These are phyloP conservation scores for Yponomeuta sedellus DNA, from an alignment of 2,888 invertebrate species.

Conservation along the genomic window DNA sequence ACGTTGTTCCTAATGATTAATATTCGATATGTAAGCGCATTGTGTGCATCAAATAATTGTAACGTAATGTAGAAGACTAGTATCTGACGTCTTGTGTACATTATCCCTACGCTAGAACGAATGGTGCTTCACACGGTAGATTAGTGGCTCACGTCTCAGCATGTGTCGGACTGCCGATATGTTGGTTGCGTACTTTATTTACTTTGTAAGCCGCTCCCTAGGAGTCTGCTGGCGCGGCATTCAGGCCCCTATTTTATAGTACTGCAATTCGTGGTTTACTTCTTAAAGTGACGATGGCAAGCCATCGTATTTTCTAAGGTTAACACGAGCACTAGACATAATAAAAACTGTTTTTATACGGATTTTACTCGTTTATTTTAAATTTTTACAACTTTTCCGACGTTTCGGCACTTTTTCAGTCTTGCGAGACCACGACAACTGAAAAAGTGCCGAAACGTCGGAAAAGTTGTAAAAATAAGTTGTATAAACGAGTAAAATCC, in stretches of 20 bases:
- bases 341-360: too few relatives aligned
- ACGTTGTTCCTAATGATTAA: slow-evolving; percentile 72
- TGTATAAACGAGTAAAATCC: too few relatives aligned
- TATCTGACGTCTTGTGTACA: slow-evolving; percentile 64
- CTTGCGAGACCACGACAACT: too few relatives aligned
- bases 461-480: too few relatives aligned
- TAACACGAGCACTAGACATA: too few relatives aligned
- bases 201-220: neutral
- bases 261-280: too few relatives aligned
- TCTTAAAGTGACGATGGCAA: too few relatives aligned
- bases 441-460: too few relatives aligned
- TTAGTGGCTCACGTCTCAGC: slow-evolving; percentile 38
- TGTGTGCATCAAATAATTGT: slow-evolving; percentile 60
- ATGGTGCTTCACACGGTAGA: slow-evolving; percentile 75
- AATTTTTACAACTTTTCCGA: too few relatives aligned
- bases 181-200: neutral
- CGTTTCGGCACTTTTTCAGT: too few relatives aligned
- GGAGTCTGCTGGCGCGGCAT: neutral
- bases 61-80: slow-evolving; percentile 48
- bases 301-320: too few relatives aligned
- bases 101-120: slow-evolving; percentile 76
- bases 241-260: neutral
- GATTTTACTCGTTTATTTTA: too few relatives aligned
- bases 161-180: slow-evolving; percentile 19
- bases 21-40: slow-evolving; percentile 57